Base-by-base conservation (phyloP, 2,888 invertebrate genomes). In the Chaetoderma sp. region DNA sequence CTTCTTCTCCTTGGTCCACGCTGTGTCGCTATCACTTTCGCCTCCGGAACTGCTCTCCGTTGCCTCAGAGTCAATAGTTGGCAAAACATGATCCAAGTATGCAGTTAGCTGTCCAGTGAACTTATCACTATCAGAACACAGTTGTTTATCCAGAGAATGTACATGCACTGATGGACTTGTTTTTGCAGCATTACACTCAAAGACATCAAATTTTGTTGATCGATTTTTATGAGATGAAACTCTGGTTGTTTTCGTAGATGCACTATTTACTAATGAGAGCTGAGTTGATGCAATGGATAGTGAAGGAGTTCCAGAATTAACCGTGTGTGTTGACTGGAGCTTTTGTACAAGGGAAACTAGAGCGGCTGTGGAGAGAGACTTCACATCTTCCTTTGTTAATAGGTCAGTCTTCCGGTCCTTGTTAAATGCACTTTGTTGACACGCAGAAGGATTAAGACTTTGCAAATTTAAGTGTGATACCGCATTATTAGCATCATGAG, bases 1-100 rank as follows among this genome's bases (percentile, higher is more conserved):
- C n/a, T n/a, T n/a, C n/a, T n/a, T n/a, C n/a, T n/a, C n/a, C n/a
- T n/a, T n/a, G n/a, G n/a, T n/a, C n/a, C n/a, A n/a, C n/a, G n/a
- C n/a, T n/a, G n/a, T n/a, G n/a, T 96, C 96, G 88, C 96, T 96
- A 86, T 94, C 94, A 80, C 95, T 95, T 86, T 96, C 96, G 33
- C 94, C 95, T 59, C 95, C 96, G 18, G 96, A 96, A 81, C 95
- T 96, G 68, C 95, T 95, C 18, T 92, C 94, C 0, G 97, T 97
- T 36, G 94, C 95, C 88, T 97, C 96, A 1, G 95, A 95, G 86
- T 97, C 96, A 71, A 94, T 89, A 77, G 92, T 91, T 66, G 89
- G 89, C 83, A 94, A 92, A 62, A 94, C 90, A 70, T 93, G 89
- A 28, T 91, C 89, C 74, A 95, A 86, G 84, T 94, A 93, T 0